phyloP scores from a whole-genome alignment of 2,888 invertebrate genomes.

The Strigamia crassipes region DNA sequence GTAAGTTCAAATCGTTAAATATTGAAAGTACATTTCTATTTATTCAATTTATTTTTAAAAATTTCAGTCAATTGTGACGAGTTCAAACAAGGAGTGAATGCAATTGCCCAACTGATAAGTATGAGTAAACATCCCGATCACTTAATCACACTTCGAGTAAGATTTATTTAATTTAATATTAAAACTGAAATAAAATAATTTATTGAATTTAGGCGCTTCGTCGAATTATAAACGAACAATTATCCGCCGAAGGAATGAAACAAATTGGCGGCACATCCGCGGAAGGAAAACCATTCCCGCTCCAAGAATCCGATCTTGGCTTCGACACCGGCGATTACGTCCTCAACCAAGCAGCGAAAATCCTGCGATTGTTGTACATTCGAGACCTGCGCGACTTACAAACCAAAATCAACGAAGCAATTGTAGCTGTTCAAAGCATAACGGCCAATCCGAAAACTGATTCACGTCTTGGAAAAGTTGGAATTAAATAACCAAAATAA shows the following conservation, averaged over 20 bases:
- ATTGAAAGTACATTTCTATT: slow-evolving; percentile 37
- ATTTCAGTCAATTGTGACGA: slow-evolving; percentile 59
- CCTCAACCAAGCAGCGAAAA: slow-evolving; percentile 74
- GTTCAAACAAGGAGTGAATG: slow-evolving; percentile 81
- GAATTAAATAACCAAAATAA: slow-evolving; percentile 61
- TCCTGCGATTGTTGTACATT: slow-evolving; percentile 78
- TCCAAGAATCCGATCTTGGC: slow-evolving; percentile 70
- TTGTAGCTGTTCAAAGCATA: slow-evolving; percentile 87
- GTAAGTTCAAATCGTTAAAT: slow-evolving; percentile 38
- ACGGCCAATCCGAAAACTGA: slow-evolving; percentile 98
- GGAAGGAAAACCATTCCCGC: slow-evolving; percentile 71
- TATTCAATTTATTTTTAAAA: neutral
- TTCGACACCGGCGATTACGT: slow-evolving; percentile 68
- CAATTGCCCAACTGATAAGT: slow-evolving; percentile 75
- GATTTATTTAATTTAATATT: slow-evolving; percentile 13
- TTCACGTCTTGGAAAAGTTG: slow-evolving; percentile 90
- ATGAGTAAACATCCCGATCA: slow-evolving; percentile 81
- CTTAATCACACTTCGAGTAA: slow-evolving; percentile 69
- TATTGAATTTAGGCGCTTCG: slow-evolving; percentile 63
- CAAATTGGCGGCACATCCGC: slow-evolving; percentile 63
- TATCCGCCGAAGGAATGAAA: slow-evolving; percentile 66
- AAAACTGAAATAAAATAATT: neutral
- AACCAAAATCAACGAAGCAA: slow-evolving; percentile 89
- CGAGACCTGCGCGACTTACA: slow-evolving; percentile 84
- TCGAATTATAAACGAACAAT: slow-evolving; percentile 66